Evolutionary conservation across 1,140 invertebrate genomes (phyloP), one percentile per base, ranked within the genome.

Genomic region (Archegozetes longisetosus): DNA sequence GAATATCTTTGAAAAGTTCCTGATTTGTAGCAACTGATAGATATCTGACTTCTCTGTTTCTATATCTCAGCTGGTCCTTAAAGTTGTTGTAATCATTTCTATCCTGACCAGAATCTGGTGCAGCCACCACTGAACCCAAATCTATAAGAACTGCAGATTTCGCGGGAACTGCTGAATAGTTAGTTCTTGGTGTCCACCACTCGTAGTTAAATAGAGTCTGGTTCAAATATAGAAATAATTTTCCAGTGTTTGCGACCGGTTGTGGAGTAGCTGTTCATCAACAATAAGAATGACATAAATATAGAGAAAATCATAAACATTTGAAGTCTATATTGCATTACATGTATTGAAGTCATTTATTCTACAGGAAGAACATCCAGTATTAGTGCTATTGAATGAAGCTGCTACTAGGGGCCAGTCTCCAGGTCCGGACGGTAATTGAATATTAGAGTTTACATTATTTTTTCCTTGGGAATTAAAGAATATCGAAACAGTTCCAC

Each of bases 101-200:
- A 2, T 58, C 57, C 6, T 17, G 24, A 13, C 47, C 52, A 49
- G 13, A 14, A 24, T 25, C 57, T 12, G 40, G 57, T 40, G 17
- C 32, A 23, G n/a, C 28, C 4, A n/a, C 28, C 3, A 55, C 17
- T 22, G 23, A 26, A n/a, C 20, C 46, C 23, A 47, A 60, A 40
- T 56, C 56, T 9, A 62, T 40, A 0, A 62, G 17, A 14, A 62
- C 52, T 14, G 57, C 58, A 23, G 47, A 24, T 25, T 53, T 62
- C 1, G 55, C 40, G n/a, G 61, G 55, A 13, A 48, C 28, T 17
- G 23, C 61, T 3, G 24, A 14, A 12, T 17, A 13, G 23, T n/a
- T 32, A 12, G 17, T 29, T 50, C 57, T 17, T 1, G 27, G 27
- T 17, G 46, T 51, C 57, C 57, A 58, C 52, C 47, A 58, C 24